Percentiles rank a stretch among this genome's conserved stretches.
These are phyloP conservation scores for Cremastinae sp. DNA, from an alignment of 2,888 invertebrate genomes.

Conservation along the genomic window DNA sequence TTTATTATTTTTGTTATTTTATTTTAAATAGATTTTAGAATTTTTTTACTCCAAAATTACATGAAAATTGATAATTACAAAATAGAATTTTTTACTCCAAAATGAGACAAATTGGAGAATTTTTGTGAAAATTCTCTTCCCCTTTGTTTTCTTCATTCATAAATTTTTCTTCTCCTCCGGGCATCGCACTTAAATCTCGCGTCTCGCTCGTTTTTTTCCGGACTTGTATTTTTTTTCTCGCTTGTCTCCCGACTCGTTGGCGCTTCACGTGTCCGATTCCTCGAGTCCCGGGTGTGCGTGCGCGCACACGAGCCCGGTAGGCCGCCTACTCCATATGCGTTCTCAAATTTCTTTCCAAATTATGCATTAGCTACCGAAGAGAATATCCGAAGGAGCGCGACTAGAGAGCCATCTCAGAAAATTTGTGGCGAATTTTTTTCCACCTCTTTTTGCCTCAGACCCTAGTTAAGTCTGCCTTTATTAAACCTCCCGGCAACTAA, in stretches of 20 bases:
- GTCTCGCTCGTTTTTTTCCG: constrained; percentile 3
- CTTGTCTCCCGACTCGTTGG: constrained; percentile 40
- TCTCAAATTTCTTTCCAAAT: constrained; percentile 67
- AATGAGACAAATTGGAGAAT: neutral
- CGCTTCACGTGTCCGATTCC: constrained; percentile 38
- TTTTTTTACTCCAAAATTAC: no score
- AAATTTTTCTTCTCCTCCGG: constrained; percentile 58
- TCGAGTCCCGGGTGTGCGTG: constrained; percentile 10
- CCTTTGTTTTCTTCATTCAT: constrained; percentile 2
- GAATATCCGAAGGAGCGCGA: constrained; percentile 38
- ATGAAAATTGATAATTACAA: no score
- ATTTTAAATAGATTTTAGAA: no score
- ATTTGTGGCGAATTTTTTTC: neutral
- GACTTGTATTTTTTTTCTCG: constrained; percentile 10
- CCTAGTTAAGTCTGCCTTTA: constrained; percentile 66
- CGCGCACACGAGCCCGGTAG: constrained; percentile 2
- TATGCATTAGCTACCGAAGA: constrained; percentile 66
- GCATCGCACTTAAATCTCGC: constrained; percentile 45
- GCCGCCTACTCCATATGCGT: constrained; percentile 55
- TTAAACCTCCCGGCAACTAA: constrained; percentile 67
- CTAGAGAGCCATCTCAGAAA: constrained; percentile 2
- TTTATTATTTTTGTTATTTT: neutral
- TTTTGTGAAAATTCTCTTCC: constrained; percentile 3
- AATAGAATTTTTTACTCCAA: no score
- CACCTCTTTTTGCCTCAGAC: constrained; percentile 15